Conservation (phyloP, 2,113 vertebrate genomes). For the Colossoma macropomum region DNA sequence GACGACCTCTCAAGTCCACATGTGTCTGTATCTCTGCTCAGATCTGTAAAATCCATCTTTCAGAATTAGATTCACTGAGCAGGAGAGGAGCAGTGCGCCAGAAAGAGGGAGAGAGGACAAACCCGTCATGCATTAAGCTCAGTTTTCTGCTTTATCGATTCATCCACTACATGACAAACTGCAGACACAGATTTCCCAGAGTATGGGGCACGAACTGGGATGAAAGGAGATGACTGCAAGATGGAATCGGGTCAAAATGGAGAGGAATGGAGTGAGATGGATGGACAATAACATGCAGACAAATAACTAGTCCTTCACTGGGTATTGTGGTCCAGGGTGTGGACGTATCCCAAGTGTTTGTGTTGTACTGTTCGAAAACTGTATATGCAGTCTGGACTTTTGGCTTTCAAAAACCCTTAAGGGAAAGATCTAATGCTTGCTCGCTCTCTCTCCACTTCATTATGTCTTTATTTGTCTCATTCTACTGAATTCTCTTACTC, state of each 20-base stretch:
- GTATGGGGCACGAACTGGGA: neutral
- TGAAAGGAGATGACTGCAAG: neutral
- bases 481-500: neutral
- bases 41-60: constrained; percentile 21
- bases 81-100: neutral
- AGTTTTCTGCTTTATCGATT: constrained; percentile 1
- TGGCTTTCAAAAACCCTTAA: neutral
- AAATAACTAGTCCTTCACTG: constrained; percentile 3
- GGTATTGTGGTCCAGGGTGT: no score
- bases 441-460: constrained; percentile 10
- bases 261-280: constrained; percentile 23
- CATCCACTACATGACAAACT: constrained; percentile 1
- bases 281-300: constrained; percentile 27
- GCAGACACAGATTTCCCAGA: neutral
- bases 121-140: neutral
- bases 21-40: neutral
- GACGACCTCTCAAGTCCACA: neutral
- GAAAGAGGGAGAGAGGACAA: neutral
- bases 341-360: neutral
- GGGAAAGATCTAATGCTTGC: neutral
- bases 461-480: neutral
- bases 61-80: constrained; percentile 16
- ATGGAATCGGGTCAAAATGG: constrained; percentile 1
- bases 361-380: constrained; percentile 9
- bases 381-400: neutral